Percentiles rank a stretch among this genome's conserved stretches.
These are phyloP conservation scores for Antheraea yamamai DNA, from an alignment of 2,888 invertebrate genomes.

Conservation along the genomic window DNA sequence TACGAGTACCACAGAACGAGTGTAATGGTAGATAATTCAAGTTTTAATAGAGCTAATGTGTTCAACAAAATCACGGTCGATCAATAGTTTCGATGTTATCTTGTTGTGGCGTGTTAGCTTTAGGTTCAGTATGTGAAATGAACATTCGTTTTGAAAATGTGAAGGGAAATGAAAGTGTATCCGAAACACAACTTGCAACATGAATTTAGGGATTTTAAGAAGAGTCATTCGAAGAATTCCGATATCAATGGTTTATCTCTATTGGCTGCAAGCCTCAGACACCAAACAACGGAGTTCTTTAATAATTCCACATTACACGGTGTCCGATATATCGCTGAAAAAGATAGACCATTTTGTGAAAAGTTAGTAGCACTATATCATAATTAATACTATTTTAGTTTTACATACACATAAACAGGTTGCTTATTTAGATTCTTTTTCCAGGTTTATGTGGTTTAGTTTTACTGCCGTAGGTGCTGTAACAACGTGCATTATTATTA, in stretches of 20 bases:
- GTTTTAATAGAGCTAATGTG: slow-evolving; percentile 27
- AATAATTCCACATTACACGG: slow-evolving; percentile 90
- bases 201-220: slow-evolving; percentile 41
- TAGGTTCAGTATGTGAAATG: slow-evolving; percentile 29
- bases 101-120: slow-evolving; percentile 30
- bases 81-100: slow-evolving; percentile 65
- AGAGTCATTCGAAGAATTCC: slow-evolving; percentile 34
- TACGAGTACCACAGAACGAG: neutral
- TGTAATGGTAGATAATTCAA: slow-evolving; percentile 16
- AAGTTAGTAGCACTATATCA: slow-evolving; percentile 77
- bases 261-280: slow-evolving; percentile 84
- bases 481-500: slow-evolving; percentile 88
- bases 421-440: slow-evolving; percentile 29
- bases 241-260: slow-evolving; percentile 62
- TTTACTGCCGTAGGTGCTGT: slow-evolving; percentile 87
- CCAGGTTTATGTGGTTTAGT: slow-evolving; percentile 90
- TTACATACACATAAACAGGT: neutral
- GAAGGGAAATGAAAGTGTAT: slow-evolving; percentile 61
- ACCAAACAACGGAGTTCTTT: slow-evolving; percentile 88
- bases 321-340: slow-evolving; percentile 89
- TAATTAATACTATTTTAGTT: neutral
- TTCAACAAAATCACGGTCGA: slow-evolving; percentile 44
- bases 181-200: slow-evolving; percentile 42
- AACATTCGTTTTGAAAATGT: slow-evolving; percentile 36
- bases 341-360: slow-evolving; percentile 88